Conservation (phyloP, 2,797 vertebrate species). For the Chrosomus eos region DNA sequence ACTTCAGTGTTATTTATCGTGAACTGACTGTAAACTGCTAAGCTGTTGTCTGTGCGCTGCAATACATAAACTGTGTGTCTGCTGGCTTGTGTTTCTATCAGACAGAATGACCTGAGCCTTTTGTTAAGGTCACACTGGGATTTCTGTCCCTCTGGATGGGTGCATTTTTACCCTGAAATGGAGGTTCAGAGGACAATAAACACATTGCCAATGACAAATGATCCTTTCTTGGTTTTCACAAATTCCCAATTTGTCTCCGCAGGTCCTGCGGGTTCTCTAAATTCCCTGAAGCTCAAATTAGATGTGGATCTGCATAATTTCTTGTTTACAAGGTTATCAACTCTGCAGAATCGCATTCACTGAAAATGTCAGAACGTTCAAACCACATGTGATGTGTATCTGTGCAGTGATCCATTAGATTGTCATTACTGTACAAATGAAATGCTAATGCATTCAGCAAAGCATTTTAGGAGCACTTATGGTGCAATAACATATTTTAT, state of each 20-base stretch:
- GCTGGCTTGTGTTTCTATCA: background rate
- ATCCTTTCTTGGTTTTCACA: background rate
- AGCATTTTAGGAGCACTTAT: background rate
- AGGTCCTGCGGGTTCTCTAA: background rate
- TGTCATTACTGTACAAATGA: background rate
- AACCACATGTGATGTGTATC: constrained; percentile 2
- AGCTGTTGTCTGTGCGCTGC: constrained; percentile 10
- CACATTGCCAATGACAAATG: background rate
- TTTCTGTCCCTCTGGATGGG: background rate
- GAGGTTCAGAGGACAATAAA: background rate
- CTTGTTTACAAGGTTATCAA: constrained; percentile 3
- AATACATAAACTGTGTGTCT: background rate
- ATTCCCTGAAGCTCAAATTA: background rate
- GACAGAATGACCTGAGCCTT: constrained; percentile 26
- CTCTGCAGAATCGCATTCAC: background rate
- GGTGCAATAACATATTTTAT: background rate
- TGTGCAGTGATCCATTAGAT: background rate
- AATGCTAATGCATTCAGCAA: constrained; percentile 2
- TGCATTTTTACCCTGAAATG: background rate
- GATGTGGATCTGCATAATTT: constrained; percentile 2
- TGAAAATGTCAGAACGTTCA: background rate
- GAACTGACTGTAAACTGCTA: constrained; percentile 21
- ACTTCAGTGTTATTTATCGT: constrained; percentile 33
- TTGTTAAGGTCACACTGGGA: constrained; percentile 28
- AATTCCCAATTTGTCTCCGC: background rate